A percentile compares a stretch with the other conserved stretches of the same genome.
These are phyloP conservation scores for Electrophaes corylata DNA, from an alignment of 2,888 invertebrate genomes.

Conservation along the genomic window DNA sequence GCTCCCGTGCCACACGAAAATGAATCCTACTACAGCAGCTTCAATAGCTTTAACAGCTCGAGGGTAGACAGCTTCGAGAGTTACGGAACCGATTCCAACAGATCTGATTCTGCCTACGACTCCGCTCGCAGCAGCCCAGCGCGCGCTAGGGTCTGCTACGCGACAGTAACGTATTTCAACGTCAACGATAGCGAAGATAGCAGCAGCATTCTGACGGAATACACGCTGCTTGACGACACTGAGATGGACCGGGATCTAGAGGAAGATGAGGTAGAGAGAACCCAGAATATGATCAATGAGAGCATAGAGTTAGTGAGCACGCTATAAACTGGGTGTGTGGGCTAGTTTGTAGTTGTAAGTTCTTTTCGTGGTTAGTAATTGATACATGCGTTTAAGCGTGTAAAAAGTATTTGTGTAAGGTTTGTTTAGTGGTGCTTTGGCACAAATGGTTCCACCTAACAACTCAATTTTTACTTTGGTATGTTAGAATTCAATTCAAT, in stretches of 20 bases:
- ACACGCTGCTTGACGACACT: constrained; percentile 70
- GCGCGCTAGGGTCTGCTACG: constrained; percentile 65
- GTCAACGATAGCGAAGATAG: constrained; percentile 77
- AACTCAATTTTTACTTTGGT: too few relatives aligned
- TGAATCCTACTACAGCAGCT: constrained; percentile 63
- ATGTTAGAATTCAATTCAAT: too few relatives aligned
- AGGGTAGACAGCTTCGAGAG: constrained; percentile 63
- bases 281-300: constrained; percentile 77
- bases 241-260: constrained; percentile 53
- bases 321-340: constrained; percentile 57
- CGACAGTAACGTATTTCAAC: constrained; percentile 76
- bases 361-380: background rate
- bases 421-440: constrained; percentile 5
- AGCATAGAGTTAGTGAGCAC: constrained; percentile 75
- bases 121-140: constrained; percentile 72
- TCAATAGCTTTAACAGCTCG: constrained; percentile 68
- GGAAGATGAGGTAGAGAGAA: constrained; percentile 56
- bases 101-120: constrained; percentile 77
- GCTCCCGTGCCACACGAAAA: constrained; percentile 62
- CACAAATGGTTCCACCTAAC: background rate
- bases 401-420: background rate
- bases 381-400: constrained; percentile 1
- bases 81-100: constrained; percentile 60
- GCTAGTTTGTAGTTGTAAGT: constrained; percentile 1
- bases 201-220: constrained; percentile 76